A percentile compares a stretch with the other conserved stretches of the same genome.
Conservation (phyloP, 2,797 vertebrate genomes). For the Poecilia velifera region DNA sequence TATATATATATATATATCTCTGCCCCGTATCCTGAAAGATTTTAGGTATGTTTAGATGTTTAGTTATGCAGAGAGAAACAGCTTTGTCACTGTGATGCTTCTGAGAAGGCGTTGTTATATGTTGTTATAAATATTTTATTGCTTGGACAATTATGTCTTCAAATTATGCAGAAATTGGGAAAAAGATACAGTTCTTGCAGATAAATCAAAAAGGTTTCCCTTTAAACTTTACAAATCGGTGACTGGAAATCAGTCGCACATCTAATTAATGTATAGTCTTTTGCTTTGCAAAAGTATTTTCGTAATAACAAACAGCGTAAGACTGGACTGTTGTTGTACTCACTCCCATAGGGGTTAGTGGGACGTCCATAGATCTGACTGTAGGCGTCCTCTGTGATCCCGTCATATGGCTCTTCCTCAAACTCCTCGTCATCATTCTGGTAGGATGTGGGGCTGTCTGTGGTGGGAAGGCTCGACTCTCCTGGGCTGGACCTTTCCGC, state of each 20-base stretch:
- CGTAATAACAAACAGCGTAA: background rate
- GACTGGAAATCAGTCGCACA: background rate
- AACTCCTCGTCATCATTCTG: slow-evolving; percentile 98
- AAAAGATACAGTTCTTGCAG: background rate
- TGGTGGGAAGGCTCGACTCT: slow-evolving; percentile 94
- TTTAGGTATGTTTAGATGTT: background rate
- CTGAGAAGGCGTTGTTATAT: background rate
- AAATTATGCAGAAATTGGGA: background rate
- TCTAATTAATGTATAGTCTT: background rate
- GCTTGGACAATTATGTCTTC: background rate
- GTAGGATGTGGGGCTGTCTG: slow-evolving; percentile 98
- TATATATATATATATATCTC: background rate
- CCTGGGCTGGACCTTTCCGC: slow-evolving; percentile 91
- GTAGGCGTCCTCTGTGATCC: slow-evolving; percentile 91
- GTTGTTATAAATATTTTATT: background rate
- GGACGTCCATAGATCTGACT: slow-evolving; percentile 92
- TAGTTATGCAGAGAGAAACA: background rate
- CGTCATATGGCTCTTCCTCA: slow-evolving; percentile 94
- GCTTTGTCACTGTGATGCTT: background rate
- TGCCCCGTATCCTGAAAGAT: background rate
- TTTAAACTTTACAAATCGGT: background rate
- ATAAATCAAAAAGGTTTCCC: background rate
- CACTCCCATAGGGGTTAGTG: slow-evolving; percentile 89
- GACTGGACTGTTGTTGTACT: slow-evolving; percentile 52
- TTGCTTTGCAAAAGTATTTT: background rate